These are phyloP conservation scores for Aphidoletes aphidimyza DNA, from an alignment of 2,888 invertebrate genomes.

Conservation along the genomic window DNA sequence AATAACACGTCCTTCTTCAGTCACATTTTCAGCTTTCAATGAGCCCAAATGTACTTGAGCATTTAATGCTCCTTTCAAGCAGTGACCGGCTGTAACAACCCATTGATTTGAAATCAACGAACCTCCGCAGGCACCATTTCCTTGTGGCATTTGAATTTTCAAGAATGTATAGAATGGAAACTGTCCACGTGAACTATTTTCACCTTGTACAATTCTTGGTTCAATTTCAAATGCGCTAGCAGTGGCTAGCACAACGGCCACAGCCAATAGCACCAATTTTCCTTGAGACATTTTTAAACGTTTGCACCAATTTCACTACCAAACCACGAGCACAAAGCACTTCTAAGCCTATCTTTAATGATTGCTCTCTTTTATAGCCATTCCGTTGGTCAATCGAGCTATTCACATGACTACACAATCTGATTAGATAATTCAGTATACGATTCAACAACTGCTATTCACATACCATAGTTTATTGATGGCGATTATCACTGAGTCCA, in stretches of 20 bases:
- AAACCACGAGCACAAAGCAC: no score
- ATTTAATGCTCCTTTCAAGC: slow-evolving; percentile 60
- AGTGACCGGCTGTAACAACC: slow-evolving; percentile 66
- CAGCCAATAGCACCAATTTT: neutral
- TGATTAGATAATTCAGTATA: no score
- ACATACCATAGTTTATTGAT: no score
- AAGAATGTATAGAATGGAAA: slow-evolving; percentile 54
- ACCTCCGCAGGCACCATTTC: slow-evolving; percentile 65
- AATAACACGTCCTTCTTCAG: slow-evolving; percentile 62
- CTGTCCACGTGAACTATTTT: slow-evolving; percentile 52
- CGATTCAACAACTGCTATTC: no score
- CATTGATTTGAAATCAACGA: slow-evolving; percentile 64
- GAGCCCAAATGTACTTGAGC: slow-evolving; percentile 65
- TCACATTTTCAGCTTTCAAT: slow-evolving; percentile 61
- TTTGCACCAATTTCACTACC: no score
- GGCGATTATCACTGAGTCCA: no score
- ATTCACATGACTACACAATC: no score
- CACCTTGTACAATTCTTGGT: neutral
- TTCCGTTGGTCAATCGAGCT: no score
- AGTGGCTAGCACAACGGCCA: neutral
- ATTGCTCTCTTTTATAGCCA: neutral
- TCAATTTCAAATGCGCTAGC: neutral
- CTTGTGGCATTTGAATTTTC: neutral
- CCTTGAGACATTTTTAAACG: neutral
- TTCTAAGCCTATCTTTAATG: neutral